Evolutionary conservation across 2,797 vertebrate species (phyloP).

Genomic region (Sandelia bainsii): DNA sequence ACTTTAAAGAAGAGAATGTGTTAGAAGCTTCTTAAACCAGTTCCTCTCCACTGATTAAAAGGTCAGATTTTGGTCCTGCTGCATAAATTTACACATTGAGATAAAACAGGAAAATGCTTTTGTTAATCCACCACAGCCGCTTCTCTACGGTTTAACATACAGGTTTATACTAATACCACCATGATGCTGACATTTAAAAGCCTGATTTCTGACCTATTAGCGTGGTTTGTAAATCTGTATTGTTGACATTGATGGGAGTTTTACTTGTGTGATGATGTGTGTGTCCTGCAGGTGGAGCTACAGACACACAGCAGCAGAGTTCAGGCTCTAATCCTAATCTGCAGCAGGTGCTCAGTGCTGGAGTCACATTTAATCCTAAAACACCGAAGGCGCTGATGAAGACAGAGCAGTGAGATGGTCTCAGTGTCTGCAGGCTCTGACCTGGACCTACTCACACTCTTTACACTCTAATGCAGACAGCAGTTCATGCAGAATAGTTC

Average conservation of each 20-base stretch:
- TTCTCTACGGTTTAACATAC: neutral
- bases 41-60: neutral
- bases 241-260: conserved; percentile 6
- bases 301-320: conserved; percentile 2
- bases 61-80: conserved; percentile 3
- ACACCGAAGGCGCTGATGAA: neutral
- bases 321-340: neutral
- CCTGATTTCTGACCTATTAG: neutral
- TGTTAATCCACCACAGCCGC: conserved; percentile 10
- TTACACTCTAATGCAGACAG: too few relatives aligned
- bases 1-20: too few relatives aligned
- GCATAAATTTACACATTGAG: conserved; percentile 18
- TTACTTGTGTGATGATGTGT: neutral
- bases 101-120: neutral
- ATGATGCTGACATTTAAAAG: neutral
- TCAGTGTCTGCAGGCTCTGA: neutral
- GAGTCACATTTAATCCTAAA: neutral
- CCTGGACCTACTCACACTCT: too few relatives aligned
- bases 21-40: neutral
- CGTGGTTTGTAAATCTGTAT: neutral
- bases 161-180: neutral
- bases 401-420: neutral
- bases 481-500: too few relatives aligned
- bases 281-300: conserved; percentile 47
- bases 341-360: neutral